These are phyloP conservation scores for Trilocha varians DNA, from an alignment of 2,888 invertebrate genomes.

Conservation along the genomic window DNA sequence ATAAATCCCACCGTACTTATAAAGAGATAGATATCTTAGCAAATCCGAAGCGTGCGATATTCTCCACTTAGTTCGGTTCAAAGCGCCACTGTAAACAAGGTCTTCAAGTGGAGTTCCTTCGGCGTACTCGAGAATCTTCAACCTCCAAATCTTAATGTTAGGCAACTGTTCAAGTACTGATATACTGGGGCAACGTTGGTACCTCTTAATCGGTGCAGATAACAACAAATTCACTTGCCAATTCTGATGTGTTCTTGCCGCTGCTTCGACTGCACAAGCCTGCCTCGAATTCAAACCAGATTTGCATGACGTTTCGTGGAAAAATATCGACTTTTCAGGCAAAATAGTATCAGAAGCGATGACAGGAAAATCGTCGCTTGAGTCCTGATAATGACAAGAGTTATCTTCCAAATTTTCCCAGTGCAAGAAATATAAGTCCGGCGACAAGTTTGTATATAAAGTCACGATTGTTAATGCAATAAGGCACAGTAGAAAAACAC, in stretches of 20 bases:
- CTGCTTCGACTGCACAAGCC: constrained; percentile 23
- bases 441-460: neutral
- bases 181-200: constrained; percentile 9
- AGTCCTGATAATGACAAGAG: constrained; percentile 6
- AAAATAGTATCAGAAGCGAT: constrained; percentile 20
- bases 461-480: neutral
- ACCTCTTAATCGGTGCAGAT: constrained; percentile 14
- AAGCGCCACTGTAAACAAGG: constrained; percentile 6
- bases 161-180: constrained; percentile 7
- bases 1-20: constrained; percentile 20
- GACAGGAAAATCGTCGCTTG: neutral
- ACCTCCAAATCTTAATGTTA: constrained; percentile 13
- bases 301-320: constrained; percentile 76
- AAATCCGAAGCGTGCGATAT: constrained; percentile 17
- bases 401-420: constrained; percentile 9
- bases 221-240: constrained; percentile 59
- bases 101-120: constrained; percentile 12
- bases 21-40: constrained; percentile 17
- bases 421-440: neutral
- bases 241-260: constrained; percentile 18
- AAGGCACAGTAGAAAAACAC: neutral
- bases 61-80: constrained; percentile 8
- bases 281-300: constrained; percentile 42
- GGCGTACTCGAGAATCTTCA: constrained; percentile 14
- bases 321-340: constrained; percentile 64